A percentile compares a stretch with the other conserved stretches of the same genome.
phyloP scores from a whole-genome alignment of 1,140 invertebrate genomes.

The Tenebrio molitor region DNA sequence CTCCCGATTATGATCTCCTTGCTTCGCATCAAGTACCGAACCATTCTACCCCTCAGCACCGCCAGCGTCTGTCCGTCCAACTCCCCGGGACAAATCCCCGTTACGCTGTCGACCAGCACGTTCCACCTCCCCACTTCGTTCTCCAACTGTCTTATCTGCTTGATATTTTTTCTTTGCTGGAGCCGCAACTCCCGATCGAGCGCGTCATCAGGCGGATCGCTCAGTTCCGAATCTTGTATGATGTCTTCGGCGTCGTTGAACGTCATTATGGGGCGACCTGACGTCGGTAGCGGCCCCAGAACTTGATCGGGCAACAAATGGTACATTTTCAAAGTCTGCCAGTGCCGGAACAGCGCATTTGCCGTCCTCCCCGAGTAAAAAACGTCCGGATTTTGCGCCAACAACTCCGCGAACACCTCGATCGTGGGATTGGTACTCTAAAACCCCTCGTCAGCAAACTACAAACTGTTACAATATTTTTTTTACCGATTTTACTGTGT shows the following conservation, averaged over 20 bases:
- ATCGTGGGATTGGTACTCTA: slow-evolving; percentile 66
- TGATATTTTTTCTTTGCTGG: slow-evolving; percentile 77
- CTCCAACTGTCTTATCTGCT: slow-evolving; percentile 90
- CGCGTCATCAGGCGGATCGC: slow-evolving; percentile 83
- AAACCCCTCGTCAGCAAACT: slow-evolving; percentile 23
- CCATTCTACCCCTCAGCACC: slow-evolving; percentile 91
- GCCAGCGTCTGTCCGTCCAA: slow-evolving; percentile 95
- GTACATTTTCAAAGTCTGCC: slow-evolving; percentile 95
- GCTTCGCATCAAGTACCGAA: slow-evolving; percentile 96
- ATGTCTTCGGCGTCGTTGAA: slow-evolving; percentile 95
- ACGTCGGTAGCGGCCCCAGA: slow-evolving; percentile 75
- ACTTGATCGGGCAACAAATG: slow-evolving; percentile 92
- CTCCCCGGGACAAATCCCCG: slow-evolving; percentile 83
- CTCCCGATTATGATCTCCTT: slow-evolving; percentile 95
- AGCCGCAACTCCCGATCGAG: slow-evolving; percentile 69
- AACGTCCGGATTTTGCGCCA: slow-evolving; percentile 85
- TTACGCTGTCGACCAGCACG: slow-evolving; percentile 88
- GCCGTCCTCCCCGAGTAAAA: slow-evolving; percentile 92
- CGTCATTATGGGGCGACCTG: slow-evolving; percentile 75
- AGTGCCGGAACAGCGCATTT: slow-evolving; percentile 88
- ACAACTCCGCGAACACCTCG: slow-evolving; percentile 88
- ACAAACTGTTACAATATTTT: slow-evolving; percentile 4
- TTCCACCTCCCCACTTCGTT: slow-evolving; percentile 93
- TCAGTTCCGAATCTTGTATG: slow-evolving; percentile 86
- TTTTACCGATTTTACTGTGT: slow-evolving; percentile 86